Conservation (phyloP, 2,797 vertebrate genomes). For the Sternarchorhynchus goeldii region DNA sequence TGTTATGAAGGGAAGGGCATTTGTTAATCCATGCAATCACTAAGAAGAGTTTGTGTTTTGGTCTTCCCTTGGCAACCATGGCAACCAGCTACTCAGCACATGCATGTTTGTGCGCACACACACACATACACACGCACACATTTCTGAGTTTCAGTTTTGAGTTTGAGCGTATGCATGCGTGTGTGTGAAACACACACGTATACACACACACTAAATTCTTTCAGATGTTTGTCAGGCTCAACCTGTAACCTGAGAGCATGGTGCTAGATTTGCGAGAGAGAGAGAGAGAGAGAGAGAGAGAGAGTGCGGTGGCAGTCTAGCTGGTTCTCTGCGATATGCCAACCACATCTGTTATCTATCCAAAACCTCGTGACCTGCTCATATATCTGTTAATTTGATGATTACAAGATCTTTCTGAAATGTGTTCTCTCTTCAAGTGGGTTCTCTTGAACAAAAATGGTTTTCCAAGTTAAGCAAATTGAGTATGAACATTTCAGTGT, state of each 20-base stretch:
- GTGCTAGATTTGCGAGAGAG: neutral
- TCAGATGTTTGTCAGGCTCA: conserved; percentile 28
- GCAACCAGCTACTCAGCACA: conserved; percentile 12
- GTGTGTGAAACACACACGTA: neutral
- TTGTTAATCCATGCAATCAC: conserved; percentile 15
- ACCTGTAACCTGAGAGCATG: conserved; percentile 28
- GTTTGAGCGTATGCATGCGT: too few species aligned
- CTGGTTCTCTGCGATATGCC: neutral
- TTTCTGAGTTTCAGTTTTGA: too few species aligned
- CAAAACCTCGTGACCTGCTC: too few species aligned
- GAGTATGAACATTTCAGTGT: too few species aligned
- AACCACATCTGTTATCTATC: neutral
- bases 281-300: conserved; percentile 22
- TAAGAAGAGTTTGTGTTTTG: conserved; percentile 26
- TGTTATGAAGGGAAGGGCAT: neutral
- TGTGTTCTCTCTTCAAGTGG: too few species aligned
- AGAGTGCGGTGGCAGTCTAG: neutral
- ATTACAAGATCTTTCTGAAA: too few species aligned
- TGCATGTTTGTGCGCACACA: neutral
- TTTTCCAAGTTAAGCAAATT: too few species aligned
- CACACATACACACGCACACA: neutral
- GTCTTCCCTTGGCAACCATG: conserved; percentile 1
- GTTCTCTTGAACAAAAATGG: too few species aligned
- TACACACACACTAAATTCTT: conserved; percentile 29
- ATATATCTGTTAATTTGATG: too few species aligned